phyloP scores from a whole-genome alignment of 2,797 vertebrate genomes.

The Spatula clypeata region DNA sequence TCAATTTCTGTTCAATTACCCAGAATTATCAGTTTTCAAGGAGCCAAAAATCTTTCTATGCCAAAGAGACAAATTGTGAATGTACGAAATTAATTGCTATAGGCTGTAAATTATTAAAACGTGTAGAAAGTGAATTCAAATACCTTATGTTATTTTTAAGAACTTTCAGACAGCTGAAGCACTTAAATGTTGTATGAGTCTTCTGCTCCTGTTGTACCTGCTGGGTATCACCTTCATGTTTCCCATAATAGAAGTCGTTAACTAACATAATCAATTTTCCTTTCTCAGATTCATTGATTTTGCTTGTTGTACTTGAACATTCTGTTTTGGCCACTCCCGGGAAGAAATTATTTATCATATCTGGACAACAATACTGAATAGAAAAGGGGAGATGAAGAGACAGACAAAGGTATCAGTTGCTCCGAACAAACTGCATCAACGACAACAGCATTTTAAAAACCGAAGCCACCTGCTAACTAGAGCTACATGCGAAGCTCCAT shows the following conservation, averaged over 20 bases:
- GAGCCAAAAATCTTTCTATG: background rate
- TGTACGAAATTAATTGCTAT: background rate
- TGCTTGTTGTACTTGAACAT: constrained; percentile 62
- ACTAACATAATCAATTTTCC: constrained; percentile 98
- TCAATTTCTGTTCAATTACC: background rate
- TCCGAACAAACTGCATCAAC: background rate
- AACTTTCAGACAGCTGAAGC: constrained; percentile 96
- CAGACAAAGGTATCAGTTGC: constrained; percentile 20
- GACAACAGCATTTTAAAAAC: background rate
- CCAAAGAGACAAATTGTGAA: background rate
- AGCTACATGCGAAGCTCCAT: background rate
- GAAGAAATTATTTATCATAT: constrained; percentile 83
- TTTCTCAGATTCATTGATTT: constrained; percentile 83
- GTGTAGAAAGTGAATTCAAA: constrained; percentile 52
- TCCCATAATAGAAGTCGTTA: constrained; percentile 97
- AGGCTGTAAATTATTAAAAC: background rate
- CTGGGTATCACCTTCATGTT: constrained; percentile 88
- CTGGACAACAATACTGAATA: constrained; percentile 89
- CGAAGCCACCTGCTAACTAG: background rate
- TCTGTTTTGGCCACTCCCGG: constrained; percentile 76
- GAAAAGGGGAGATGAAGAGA: background rate
- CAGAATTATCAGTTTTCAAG: background rate
- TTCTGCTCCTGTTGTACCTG: constrained; percentile 86
- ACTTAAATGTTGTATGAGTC: constrained; percentile 94
- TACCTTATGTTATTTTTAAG: constrained; percentile 99